These are phyloP conservation scores for Lasioglossum leucozonium DNA, from an alignment of 2,888 invertebrate species.

Conservation along the genomic window DNA sequence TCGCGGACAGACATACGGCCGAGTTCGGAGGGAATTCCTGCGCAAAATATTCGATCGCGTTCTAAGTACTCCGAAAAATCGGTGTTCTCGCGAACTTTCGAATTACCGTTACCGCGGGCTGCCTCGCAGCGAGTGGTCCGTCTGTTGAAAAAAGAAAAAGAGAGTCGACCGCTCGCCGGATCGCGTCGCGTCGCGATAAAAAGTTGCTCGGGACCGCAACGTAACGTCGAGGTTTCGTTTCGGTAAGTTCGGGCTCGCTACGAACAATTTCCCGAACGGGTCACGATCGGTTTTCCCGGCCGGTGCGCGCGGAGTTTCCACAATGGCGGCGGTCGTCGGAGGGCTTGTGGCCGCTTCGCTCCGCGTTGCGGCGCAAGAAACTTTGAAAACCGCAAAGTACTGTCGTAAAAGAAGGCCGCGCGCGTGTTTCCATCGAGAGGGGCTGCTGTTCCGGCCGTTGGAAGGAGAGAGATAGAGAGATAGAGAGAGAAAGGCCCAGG, in stretches of 20 bases:
- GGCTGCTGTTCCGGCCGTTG: neutral
- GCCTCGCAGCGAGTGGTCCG: neutral
- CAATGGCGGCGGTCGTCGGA: neutral
- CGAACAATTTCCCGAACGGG: constrained; percentile 8
- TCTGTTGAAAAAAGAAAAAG: neutral
- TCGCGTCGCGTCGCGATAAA: neutral
- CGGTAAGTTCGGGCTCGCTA: neutral
- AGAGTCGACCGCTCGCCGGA: neutral
- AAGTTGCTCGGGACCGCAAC: constrained; percentile 10
- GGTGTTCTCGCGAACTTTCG: neutral
- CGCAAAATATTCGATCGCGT: neutral
- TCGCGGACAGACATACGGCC: neutral
- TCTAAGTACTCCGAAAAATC: neutral
- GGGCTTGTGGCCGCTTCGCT: neutral
- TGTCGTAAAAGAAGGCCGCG: constrained; percentile 76
- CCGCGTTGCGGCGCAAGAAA: constrained; percentile 67
- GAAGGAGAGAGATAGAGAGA: constrained; percentile 23
- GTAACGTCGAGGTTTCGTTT: constrained; percentile 4
- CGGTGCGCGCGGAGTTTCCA: neutral
- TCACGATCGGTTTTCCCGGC: constrained; percentile 14
- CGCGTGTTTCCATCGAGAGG: constrained; percentile 71
- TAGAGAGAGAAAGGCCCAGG: constrained; percentile 18
- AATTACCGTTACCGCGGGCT: constrained; percentile 5
- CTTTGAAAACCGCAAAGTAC: constrained; percentile 80
- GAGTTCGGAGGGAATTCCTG: neutral